Base-by-base conservation (phyloP, 92 coral and sea anemone genomes). In the Heteractis magnifica region DNA sequence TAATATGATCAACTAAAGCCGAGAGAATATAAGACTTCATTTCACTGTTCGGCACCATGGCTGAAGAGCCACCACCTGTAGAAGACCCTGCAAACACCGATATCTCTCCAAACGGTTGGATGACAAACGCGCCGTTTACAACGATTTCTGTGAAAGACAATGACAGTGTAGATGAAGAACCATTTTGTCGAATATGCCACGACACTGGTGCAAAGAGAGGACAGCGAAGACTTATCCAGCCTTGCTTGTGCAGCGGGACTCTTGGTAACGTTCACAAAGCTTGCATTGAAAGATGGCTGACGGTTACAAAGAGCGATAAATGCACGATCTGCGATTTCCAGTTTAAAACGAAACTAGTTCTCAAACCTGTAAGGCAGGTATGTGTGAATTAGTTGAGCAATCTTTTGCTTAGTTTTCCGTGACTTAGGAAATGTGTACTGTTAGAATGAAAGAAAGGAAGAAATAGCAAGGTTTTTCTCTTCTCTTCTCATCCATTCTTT, bases 201-300 rank as follows among this genome's bases (percentile, higher is more conserved):
- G 58, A 23, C 49, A 68, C 73, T 12, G 83, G 74, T 3, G 21
- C 41, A 20, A 71, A 52, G 6, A 21, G 34, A 1, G 14, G 44
- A 12, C 70, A 62, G 18, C 21, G 19, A 20, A 49, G 64, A 50
- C 75, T 84, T 12, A 52, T 84, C 16, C 65, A 77, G 56, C 87
- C 87, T 4, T 84, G 87, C 74, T 41, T 84, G 49, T 84, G 87
- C 13, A 84, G 71, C 18, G 87, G 87, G 8, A 84, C 87, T 7
- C 62, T 84, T 16, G 87, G 87, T 3, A 49, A 56, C 51, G 87
- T 77, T 12, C 87, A 84, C 56, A 49, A 77, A 56, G 65, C 82
- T 10, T 84, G 87, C 73, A 10, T 84, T 7, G 87, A 84, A 56
- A 20, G 19, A 77, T 84, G 87, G 87, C 77, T 84, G 64, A 84